Conservation (phyloP, 30 jellyfish, hydroid and myxozoan genomes). For the Rhopilema esculentum region DNA sequence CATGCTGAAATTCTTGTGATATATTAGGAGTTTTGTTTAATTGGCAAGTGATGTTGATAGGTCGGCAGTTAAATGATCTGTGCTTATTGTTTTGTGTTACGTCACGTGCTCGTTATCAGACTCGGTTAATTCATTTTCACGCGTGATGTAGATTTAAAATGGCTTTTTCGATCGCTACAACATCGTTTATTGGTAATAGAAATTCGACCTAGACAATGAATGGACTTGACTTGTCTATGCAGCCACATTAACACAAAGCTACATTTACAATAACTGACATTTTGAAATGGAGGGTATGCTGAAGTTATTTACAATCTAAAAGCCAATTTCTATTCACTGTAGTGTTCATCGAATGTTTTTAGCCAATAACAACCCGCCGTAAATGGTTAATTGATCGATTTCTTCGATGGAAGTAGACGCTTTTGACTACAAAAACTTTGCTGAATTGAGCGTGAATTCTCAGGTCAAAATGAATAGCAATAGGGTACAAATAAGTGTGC, state of each 20-base stretch:
- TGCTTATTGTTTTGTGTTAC: too few species aligned
- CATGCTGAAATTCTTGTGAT: too few species aligned
- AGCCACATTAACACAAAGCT: not conserved
- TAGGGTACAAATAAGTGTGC: constrained; percentile 54
- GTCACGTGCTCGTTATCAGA: not conserved
- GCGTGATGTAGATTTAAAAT: not conserved
- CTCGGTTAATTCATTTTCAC: not conserved
- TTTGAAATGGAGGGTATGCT: not conserved
- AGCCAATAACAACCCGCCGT: not conserved
- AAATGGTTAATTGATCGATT: too few species aligned
- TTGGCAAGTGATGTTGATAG: too few species aligned
- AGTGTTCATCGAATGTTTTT: not conserved
- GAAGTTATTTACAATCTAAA: not conserved
- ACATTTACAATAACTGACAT: not conserved
- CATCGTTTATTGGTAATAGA: not conserved
- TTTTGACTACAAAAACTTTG: not conserved
- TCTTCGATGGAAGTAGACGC: not conserved
- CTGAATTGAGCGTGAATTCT: not conserved
- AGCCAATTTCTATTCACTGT: not conserved
- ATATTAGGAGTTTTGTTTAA: too few species aligned
- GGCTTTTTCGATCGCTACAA: not conserved
- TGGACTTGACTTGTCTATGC: not conserved
- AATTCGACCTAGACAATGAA: not conserved
- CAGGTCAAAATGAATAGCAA: constrained; percentile 1
- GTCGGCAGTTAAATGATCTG: too few species aligned